phyloP scores from a whole-genome alignment of 2,797 vertebrate species.

The Coilia nasus region DNA sequence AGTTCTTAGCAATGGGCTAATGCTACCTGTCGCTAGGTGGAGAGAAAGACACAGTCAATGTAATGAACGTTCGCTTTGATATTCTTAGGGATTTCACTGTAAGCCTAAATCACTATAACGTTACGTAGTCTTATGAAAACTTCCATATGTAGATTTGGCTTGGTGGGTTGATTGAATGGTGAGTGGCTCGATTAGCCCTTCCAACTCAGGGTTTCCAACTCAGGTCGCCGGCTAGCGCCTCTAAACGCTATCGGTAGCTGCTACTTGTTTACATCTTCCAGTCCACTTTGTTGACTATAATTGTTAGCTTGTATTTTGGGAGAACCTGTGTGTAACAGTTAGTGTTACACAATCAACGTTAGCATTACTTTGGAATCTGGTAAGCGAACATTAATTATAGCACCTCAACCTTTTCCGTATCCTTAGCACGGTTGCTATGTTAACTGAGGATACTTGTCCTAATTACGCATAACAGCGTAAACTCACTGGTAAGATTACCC shows the following conservation, averaged over 20 bases:
- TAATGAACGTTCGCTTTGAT: neutral
- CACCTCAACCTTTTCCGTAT: too few species aligned
- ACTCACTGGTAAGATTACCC: too few species aligned
- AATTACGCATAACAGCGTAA: too few species aligned
- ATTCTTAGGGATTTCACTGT: neutral
- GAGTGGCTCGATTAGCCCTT: neutral
- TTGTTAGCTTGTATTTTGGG: neutral
- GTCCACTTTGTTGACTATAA: neutral
- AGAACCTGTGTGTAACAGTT: neutral
- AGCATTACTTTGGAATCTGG: neutral
- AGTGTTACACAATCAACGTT: neutral
- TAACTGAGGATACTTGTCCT: too few species aligned
- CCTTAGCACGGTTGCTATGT: too few species aligned
- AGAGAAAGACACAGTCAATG: neutral
- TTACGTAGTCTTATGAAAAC: too few species aligned
- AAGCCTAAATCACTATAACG: too few species aligned
- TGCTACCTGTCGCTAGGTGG: neutral
- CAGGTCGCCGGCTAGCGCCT: neutral
- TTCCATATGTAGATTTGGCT: neutral
- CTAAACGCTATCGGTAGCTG: neutral
- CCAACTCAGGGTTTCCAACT: neutral
- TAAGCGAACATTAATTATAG: neutral
- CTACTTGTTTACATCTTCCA: conserved; percentile 11
- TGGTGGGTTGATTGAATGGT: neutral
- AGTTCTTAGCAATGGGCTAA: too few species aligned